Percentiles rank a stretch among this genome's conserved stretches.
phyloP scores from a whole-genome alignment of 2,888 invertebrate genomes.

The Lingula anatina region DNA sequence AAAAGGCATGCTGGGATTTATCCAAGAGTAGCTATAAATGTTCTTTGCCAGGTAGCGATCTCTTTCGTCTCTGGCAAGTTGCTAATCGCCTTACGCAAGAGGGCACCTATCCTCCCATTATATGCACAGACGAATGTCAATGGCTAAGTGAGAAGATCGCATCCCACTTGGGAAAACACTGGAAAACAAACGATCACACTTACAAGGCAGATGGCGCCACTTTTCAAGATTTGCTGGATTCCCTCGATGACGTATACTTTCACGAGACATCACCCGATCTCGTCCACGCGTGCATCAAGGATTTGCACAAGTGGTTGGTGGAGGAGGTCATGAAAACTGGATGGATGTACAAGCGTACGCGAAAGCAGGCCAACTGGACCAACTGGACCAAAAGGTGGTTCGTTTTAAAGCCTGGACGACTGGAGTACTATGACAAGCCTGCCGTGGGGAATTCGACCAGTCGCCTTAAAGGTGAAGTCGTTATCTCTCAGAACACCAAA shows the following conservation, averaged over 20 bases:
- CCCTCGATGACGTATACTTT: conserved; percentile 5
- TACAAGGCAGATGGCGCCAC: not conserved
- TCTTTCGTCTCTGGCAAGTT: conserved; percentile 13
- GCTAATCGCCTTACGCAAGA: conserved; percentile 11
- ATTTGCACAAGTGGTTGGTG: conserved; percentile 15
- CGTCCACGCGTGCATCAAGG: conserved; percentile 8
- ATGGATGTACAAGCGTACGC: conserved; percentile 13
- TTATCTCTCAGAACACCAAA: not conserved
- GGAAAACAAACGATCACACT: not conserved
- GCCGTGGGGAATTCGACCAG: not conserved
- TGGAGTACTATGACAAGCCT: conserved; percentile 9
- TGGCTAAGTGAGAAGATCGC: conserved; percentile 13
- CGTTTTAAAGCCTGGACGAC: conserved; percentile 10
- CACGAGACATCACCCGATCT: not conserved
- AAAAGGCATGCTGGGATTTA: conserved; percentile 3
- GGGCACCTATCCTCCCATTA: conserved; percentile 12
- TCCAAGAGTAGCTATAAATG: conserved; percentile 1
- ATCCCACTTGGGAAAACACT: conserved; percentile 1
- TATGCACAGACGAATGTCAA: conserved; percentile 7
- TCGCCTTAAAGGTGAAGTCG: conserved; percentile 1
- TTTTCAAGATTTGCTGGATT: conserved; percentile 1
- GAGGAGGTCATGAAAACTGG: conserved; percentile 14
- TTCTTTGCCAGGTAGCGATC: conserved; percentile 3
- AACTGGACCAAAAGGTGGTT: conserved; percentile 16
- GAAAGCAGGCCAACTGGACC: conserved; percentile 17